These are phyloP conservation scores for Cotesia chilonis DNA, from an alignment of 1,140 invertebrate genomes.

Conservation along the genomic window DNA sequence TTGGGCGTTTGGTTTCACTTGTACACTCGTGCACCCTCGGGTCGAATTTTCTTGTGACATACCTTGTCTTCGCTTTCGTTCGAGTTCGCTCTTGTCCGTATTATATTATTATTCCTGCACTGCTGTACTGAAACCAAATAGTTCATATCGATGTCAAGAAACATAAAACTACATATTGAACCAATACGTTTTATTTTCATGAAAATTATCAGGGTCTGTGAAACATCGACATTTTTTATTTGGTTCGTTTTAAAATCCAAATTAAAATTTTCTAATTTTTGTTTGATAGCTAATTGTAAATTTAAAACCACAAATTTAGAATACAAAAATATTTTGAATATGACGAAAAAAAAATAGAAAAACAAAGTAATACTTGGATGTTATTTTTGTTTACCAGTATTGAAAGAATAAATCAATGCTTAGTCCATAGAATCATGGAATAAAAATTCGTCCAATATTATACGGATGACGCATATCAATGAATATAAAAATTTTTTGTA, in stretches of 20 bases:
- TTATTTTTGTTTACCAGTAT: not conserved
- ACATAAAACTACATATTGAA: no score
- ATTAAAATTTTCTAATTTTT: no score
- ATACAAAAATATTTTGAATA: not conserved
- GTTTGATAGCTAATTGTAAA: no score
- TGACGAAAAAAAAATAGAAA: not conserved
- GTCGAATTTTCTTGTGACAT: not conserved
- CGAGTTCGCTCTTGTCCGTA: not conserved
- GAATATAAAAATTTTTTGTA: constrained; percentile 10
- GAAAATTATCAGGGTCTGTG: no score
- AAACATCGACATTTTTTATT: no score
- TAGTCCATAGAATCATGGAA: constrained; percentile 40
- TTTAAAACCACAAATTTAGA: no score
- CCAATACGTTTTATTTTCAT: no score
- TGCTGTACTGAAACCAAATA: no score
- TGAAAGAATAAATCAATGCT: constrained; percentile 40
- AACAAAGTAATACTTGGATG: not conserved
- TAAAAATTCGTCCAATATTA: constrained; percentile 36
- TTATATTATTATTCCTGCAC: no score
- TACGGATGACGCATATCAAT: constrained; percentile 42
- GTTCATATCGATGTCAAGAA: no score
- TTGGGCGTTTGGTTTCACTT: constrained; percentile 43
- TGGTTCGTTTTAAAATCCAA: no score
- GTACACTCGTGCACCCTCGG: not conserved
- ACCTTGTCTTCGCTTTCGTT: not conserved